Conservation (phyloP, 2,888 invertebrate species). For the Rhagonycha lutea region DNA sequence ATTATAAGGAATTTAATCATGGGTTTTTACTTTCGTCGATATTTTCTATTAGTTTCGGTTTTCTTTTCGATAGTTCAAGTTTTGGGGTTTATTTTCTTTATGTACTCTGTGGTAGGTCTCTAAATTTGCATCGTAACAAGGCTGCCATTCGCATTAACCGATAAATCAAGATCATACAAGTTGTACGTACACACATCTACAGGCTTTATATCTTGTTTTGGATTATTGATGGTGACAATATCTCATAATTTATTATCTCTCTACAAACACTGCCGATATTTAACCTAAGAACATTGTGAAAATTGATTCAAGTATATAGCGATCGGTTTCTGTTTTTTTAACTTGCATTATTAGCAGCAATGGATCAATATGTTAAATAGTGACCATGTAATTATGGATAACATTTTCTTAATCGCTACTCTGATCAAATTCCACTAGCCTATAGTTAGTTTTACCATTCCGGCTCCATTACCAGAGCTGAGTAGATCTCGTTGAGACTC, state of each 20-base stretch:
- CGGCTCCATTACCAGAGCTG: too few species aligned
- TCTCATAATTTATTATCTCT: background rate
- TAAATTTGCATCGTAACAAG: background rate
- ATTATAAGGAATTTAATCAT: background rate
- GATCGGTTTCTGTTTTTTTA: background rate
- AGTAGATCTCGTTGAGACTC: too few species aligned
- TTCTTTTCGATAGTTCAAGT: background rate
- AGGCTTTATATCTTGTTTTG: background rate
- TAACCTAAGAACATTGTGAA: background rate
- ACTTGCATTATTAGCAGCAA: background rate
- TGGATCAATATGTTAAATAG: too few species aligned
- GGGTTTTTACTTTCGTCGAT: background rate
- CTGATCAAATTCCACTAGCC: too few species aligned
- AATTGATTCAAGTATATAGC: background rate
- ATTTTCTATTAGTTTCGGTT: background rate
- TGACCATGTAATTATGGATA: too few species aligned
- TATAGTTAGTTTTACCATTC: too few species aligned
- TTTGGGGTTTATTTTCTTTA: background rate
- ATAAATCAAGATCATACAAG: background rate
- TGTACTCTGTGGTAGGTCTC: background rate
- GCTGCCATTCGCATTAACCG: background rate
- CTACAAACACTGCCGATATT: background rate
- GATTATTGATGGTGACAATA: background rate
- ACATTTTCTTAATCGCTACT: too few species aligned
- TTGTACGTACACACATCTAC: background rate